phyloP scores from a whole-genome alignment of 2,888 invertebrate genomes.

The Aricia artaxerxes region DNA sequence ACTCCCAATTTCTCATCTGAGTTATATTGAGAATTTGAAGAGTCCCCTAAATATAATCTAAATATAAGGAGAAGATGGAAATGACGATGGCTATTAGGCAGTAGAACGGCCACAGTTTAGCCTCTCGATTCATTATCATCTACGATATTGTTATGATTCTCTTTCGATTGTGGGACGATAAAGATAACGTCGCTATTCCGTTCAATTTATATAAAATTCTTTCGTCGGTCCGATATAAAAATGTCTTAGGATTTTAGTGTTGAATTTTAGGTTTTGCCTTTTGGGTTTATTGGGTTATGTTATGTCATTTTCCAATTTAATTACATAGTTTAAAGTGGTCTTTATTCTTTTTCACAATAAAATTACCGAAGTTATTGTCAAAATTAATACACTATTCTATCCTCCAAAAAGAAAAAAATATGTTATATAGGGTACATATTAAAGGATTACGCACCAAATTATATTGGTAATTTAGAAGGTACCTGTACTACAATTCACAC shows the following conservation, averaged over 20 bases:
- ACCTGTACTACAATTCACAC: neutral
- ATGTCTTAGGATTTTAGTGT: neutral
- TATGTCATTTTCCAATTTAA: neutral
- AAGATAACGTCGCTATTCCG: neutral
- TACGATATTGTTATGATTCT: slow-evolving; percentile 19
- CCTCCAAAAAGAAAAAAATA: neutral
- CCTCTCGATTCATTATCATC: slow-evolving; percentile 5
- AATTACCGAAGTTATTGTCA: too few species aligned
- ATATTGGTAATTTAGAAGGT: too few species aligned
- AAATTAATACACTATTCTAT: neutral
- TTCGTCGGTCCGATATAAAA: neutral
- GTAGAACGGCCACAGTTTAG: slow-evolving; percentile 12
- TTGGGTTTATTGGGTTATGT: neutral
- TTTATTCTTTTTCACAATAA: neutral
- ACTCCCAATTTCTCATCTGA: neutral
- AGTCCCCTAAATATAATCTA: neutral
- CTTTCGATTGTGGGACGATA: slow-evolving; percentile 17
- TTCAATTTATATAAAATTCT: slow-evolving; percentile 20
- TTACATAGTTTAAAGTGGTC: neutral
- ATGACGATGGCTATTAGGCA: slow-evolving; percentile 11
- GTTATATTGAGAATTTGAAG: neutral
- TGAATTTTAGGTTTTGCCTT: neutral
- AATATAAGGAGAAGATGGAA: neutral
- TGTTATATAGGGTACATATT: neutral
- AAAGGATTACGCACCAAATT: neutral